phyloP scores from a whole-genome alignment of 2,888 invertebrate species.

The Microchrysa polita region DNA sequence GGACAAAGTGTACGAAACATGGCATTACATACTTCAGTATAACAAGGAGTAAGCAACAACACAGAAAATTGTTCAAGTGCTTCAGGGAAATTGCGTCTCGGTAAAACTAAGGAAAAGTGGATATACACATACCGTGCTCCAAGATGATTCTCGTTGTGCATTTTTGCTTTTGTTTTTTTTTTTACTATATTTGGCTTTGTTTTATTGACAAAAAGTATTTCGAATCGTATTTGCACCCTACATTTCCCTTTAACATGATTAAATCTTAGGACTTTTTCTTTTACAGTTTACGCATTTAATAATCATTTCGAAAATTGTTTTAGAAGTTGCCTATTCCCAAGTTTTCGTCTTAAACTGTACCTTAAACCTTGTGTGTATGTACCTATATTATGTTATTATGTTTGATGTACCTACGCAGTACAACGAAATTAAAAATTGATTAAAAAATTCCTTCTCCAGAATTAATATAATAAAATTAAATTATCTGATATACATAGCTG shows the following conservation, averaged over 20 bases:
- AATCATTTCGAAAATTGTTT: conserved; percentile 13
- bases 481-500: too few species aligned
- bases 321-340: not conserved
- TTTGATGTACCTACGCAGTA: too few species aligned
- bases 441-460: too few species aligned
- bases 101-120: not conserved
- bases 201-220: conserved; percentile 1
- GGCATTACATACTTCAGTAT: conserved; percentile 2
- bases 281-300: conserved; percentile 20
- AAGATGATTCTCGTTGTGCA: conserved; percentile 9
- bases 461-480: too few species aligned
- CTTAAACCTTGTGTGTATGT: too few species aligned
- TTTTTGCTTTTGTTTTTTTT: not conserved
- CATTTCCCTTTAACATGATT: conserved; percentile 28
- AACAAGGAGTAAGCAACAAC: conserved; percentile 30
- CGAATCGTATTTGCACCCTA: conserved; percentile 27
- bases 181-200: not conserved
- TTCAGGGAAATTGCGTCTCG: conserved; percentile 24
- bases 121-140: not conserved
- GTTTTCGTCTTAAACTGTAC: not conserved
- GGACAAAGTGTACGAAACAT: conserved; percentile 23
- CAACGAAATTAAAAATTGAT: too few species aligned
- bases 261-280: conserved; percentile 20
- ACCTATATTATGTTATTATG: too few species aligned
- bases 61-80: conserved; percentile 39